Base-by-base conservation (phyloP, 2,888 invertebrate species). In the Iphiclides podalirius region DNA sequence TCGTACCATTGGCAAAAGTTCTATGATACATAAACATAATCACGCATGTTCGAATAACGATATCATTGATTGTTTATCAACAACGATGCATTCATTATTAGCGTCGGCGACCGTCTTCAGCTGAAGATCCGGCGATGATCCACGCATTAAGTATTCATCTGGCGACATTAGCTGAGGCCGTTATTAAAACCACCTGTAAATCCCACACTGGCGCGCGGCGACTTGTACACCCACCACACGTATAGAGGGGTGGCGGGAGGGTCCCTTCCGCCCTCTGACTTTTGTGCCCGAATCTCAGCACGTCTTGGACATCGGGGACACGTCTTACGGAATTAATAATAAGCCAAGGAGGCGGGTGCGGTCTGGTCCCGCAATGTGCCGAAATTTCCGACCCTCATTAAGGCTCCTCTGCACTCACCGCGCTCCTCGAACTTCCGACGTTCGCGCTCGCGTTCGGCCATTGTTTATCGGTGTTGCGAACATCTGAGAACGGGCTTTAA, bases 271-370 rank as follows among this genome's bases (percentile, higher is more conserved):
- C 81, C 79, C 69, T 69, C 73, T 79, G 86, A 88, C 87, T 89
- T 89, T 88, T 88, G 88, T 85, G 85, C 86, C 11, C 78, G 82
- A 86, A 86, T 89, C 88, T 82, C 87, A 56, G 87, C 89, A 89
- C 89, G 89, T 89, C 88, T 83, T 84, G 89, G 89, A 89, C 89
- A 89, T 89, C 85, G 89, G 87, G 88, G 86, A 81, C 87, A 87
- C 81, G 87, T 89, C 89, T 89, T 88, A 87, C 86, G 73, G 89
- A 89, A 89, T 89, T 89, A 89, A 89, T 89, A 89, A 89, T 89
- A 89, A 89, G 87, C 88, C 85, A 81, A 83, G 85, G 80, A 79
- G 79, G 76, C 79, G 84, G 84, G 72, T 87, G 87, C 70, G 88
- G 87, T 86, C 81, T 78, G 70, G 78, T 76, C 38, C 78, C 82